A percentile compares a stretch with the other conserved stretches of the same genome.
Evolutionary conservation across 2,888 invertebrate genomes (phyloP).

Genomic region (Eupithecia subumbrata): DNA sequence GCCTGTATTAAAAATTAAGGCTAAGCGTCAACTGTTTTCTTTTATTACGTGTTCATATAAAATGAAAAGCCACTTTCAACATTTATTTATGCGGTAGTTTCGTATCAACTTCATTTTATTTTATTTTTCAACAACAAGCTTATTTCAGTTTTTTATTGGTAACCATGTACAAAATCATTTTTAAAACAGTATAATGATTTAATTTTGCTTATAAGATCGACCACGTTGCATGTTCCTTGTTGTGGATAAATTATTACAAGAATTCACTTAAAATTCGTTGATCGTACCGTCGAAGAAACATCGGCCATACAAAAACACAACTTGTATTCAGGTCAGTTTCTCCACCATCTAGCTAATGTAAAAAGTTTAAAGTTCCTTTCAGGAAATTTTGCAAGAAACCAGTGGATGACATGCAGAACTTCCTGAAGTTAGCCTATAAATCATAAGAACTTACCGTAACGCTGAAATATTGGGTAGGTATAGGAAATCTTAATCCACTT

Average conservation of each 20-base stretch:
- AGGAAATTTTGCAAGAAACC: slow-evolving; percentile 70
- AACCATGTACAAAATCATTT: background rate
- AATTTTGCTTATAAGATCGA: background rate
- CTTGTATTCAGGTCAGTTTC: slow-evolving; percentile 49
- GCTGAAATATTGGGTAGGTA: slow-evolving; percentile 76
- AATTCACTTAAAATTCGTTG: slow-evolving; percentile 22
- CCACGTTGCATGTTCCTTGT: background rate
- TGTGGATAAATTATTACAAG: background rate
- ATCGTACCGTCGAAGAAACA: slow-evolving; percentile 19
- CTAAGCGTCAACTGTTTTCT: background rate
- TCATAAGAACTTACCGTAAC: slow-evolving; percentile 75
- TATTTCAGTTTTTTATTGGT: background rate
- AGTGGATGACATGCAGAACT: slow-evolving; percentile 80
- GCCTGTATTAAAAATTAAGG: background rate
- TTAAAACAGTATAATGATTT: background rate
- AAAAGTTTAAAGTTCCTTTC: slow-evolving; percentile 76
- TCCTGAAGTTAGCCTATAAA: slow-evolving; percentile 78
- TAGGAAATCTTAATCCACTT: slow-evolving; percentile 80
- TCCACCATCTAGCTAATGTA: slow-evolving; percentile 70
- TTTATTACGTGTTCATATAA: background rate
- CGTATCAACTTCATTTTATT: background rate
- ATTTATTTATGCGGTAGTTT: background rate
- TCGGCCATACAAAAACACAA: slow-evolving; percentile 32
- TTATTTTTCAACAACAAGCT: background rate
- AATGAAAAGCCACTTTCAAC: background rate